These are phyloP conservation scores for Dilophus febrilis DNA, from an alignment of 2,888 invertebrate genomes.

Conservation along the genomic window DNA sequence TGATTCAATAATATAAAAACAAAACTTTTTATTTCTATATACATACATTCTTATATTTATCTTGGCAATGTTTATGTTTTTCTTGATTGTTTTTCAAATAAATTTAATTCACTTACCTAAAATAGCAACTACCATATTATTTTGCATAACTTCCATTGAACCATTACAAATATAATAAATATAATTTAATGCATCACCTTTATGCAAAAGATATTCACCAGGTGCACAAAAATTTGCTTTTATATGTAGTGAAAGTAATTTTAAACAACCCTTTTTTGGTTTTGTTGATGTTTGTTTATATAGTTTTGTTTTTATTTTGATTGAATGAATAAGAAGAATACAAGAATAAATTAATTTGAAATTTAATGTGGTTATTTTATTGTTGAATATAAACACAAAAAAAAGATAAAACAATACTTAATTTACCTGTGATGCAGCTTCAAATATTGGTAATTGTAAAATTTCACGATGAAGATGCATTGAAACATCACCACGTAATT, in stretches of 20 bases:
- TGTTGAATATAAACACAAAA: too few relatives aligned
- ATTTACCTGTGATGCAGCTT: slow-evolving; percentile 64
- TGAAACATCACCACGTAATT: slow-evolving; percentile 85
- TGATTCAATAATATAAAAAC: too few relatives aligned
- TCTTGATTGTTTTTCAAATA: too few relatives aligned
- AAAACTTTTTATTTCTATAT: too few relatives aligned
- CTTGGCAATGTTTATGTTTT: too few relatives aligned
- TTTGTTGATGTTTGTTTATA: too few relatives aligned
- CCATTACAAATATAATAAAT: slow-evolving; percentile 94
- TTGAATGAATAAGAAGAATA: too few relatives aligned
- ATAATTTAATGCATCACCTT: slow-evolving; percentile 83
- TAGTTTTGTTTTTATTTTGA: too few relatives aligned
- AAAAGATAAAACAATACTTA: too few relatives aligned
- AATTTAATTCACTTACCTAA: slow-evolving; percentile 47
- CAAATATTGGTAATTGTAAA: slow-evolving; percentile 84
- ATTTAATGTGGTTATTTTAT: too few relatives aligned
- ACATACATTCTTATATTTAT: too few relatives aligned
- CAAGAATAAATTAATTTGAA: too few relatives aligned
- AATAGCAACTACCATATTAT: slow-evolving; percentile 93
- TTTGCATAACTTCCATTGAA: slow-evolving; percentile 93
- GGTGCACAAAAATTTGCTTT: slow-evolving; percentile 92
- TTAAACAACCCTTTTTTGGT: slow-evolving; percentile 56
- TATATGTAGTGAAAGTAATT: slow-evolving; percentile 80
- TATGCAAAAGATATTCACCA: slow-evolving; percentile 85
- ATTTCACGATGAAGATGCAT: slow-evolving; percentile 92